These are phyloP conservation scores for Sinocyclocheilus anophthalmus DNA, from an alignment of 2,113 vertebrate species.

Conservation along the genomic window DNA sequence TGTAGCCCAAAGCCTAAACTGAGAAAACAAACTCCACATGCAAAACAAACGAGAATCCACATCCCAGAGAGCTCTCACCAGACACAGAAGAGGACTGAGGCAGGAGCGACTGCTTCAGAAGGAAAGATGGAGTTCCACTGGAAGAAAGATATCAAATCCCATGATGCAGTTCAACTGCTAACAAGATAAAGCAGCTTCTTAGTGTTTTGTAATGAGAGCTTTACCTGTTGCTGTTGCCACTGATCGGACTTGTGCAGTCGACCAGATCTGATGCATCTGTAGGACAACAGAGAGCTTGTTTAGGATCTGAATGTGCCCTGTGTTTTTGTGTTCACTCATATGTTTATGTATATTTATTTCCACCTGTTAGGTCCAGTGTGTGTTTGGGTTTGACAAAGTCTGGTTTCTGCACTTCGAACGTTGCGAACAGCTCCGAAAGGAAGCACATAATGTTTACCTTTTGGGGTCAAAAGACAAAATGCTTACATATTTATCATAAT, in stretches of 20 bases:
- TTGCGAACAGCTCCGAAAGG: slow-evolving; percentile 83
- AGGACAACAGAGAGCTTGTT: not conserved
- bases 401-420: slow-evolving; percentile 86
- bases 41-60: not conserved
- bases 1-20: not conserved
- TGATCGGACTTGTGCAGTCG: slow-evolving; percentile 67
- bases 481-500: not conserved
- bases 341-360: slow-evolving; percentile 24
- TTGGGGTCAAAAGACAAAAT: slow-evolving; percentile 17
- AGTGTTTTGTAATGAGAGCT: not conserved
- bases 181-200: not conserved
- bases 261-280: slow-evolving; percentile 62
- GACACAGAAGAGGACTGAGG: slow-evolving; percentile 76
- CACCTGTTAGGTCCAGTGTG: slow-evolving; percentile 80
- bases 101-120: slow-evolving; percentile 84
- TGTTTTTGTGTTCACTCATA: not conserved
- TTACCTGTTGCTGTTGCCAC: slow-evolving; percentile 67
- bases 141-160: slow-evolving; percentile 49
- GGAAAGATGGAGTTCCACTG: slow-evolving; percentile 82
- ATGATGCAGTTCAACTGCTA: not conserved
- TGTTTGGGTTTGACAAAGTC: slow-evolving; percentile 82
- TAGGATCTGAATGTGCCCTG: not conserved
- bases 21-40: not conserved
- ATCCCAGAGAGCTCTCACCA: slow-evolving; percentile 47
- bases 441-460: slow-evolving; percentile 88